These are phyloP conservation scores for Heliocidaris erythrogramma DNA, from an alignment of 35 echinoderm and acorn worm species.

Conservation along the genomic window DNA sequence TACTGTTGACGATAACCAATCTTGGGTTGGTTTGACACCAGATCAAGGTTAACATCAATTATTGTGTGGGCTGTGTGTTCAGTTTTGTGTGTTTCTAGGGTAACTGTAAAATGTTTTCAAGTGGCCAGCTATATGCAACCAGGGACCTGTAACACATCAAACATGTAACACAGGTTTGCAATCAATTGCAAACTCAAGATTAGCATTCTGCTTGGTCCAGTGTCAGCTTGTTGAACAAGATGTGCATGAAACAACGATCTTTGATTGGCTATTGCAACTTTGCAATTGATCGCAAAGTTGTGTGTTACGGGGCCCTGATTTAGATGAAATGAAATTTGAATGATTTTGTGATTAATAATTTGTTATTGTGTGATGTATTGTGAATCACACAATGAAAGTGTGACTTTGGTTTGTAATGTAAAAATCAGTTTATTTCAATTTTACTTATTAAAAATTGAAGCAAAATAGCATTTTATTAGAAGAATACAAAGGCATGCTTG, in stretches of 20 bases:
- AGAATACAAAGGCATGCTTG: not conserved
- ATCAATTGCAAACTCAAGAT: too few relatives aligned
- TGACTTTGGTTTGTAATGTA: not conserved
- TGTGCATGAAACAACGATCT: too few relatives aligned
- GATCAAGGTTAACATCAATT: not conserved
- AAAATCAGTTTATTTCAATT: not conserved
- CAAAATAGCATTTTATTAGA: slow-evolving; percentile 2
- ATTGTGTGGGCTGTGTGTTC: not conserved
- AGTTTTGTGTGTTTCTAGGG: not conserved
- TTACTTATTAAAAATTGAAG: not conserved
- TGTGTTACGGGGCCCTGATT: not conserved
- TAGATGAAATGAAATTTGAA: not conserved
- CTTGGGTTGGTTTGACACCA: not conserved
- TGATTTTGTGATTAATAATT: not conserved
- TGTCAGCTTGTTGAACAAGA: too few relatives aligned
- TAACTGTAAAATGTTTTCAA: not conserved
- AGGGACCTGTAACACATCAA: too few relatives aligned
- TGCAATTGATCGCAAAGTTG: too few relatives aligned
- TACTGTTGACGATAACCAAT: not conserved
- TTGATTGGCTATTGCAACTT: too few relatives aligned
- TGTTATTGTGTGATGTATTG: not conserved
- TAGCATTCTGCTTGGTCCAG: too few relatives aligned
- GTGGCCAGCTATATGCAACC: not conserved
- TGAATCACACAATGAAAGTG: not conserved
- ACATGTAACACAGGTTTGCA: too few relatives aligned